These are phyloP conservation scores for Apis florea DNA, from an alignment of 1,140 invertebrate species.

Conservation along the genomic window DNA sequence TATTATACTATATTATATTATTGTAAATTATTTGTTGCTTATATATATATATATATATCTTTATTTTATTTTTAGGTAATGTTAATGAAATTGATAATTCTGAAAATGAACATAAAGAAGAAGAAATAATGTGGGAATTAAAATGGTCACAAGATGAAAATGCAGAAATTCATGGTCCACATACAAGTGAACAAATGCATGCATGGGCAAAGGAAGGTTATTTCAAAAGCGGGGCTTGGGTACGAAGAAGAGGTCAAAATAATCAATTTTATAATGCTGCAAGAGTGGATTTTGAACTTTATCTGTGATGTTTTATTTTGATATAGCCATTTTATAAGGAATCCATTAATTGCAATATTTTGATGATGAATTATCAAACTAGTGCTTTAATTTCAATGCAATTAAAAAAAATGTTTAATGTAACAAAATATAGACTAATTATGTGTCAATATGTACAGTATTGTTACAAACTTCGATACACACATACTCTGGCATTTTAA, in stretches of 20 bases:
- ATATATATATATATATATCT: no score
- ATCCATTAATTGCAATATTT: slow-evolving; percentile 23
- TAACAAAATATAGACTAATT: neutral
- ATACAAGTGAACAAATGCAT: slow-evolving; percentile 91
- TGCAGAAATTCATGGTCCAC: slow-evolving; percentile 91
- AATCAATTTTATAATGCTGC: slow-evolving; percentile 92
- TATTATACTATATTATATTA: no score
- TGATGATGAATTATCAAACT: neutral
- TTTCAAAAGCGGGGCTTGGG: slow-evolving; percentile 92
- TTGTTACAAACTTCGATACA: slow-evolving; percentile 1
- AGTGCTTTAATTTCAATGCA: neutral
- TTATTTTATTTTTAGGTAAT: slow-evolving; percentile 15
- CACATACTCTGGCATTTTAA: neutral
- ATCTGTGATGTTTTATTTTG: slow-evolving; percentile 80
- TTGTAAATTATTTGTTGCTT: neutral
- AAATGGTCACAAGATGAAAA: slow-evolving; percentile 92
- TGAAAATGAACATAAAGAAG: slow-evolving; percentile 38
- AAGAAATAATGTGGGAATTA: slow-evolving; percentile 91
- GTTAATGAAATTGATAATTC: slow-evolving; percentile 1
- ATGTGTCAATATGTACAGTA: slow-evolving; percentile 28
- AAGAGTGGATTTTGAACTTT: slow-evolving; percentile 96
- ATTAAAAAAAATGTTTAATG: slow-evolving; percentile 3
- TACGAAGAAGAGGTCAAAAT: slow-evolving; percentile 88
- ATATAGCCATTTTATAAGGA: neutral
- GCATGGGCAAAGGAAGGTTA: slow-evolving; percentile 92